phyloP scores from a whole-genome alignment of 2,888 invertebrate species.

The Morinoia aosen region DNA sequence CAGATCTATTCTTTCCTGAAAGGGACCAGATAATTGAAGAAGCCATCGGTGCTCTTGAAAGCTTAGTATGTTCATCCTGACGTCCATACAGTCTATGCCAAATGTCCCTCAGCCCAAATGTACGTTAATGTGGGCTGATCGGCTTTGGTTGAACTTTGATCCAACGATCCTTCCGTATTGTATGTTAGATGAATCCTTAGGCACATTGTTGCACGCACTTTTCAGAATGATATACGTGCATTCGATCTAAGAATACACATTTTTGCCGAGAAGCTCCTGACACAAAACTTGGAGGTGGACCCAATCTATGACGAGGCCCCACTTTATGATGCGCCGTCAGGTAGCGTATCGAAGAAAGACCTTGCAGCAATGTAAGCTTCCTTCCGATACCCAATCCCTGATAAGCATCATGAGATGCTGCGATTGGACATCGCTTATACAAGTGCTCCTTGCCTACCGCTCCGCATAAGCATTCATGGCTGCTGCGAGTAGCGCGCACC shows the following conservation, averaged over 20 bases:
- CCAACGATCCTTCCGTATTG: background rate
- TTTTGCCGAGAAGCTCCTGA: background rate
- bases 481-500: background rate
- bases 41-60: background rate
- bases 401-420: constrained; percentile 3
- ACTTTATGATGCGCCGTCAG: background rate
- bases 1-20: background rate
- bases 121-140: background rate
- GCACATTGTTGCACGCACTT: background rate
- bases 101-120: background rate
- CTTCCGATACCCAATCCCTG: background rate
- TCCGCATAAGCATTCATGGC: background rate
- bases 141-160: background rate
- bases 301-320: background rate
- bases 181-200: background rate
- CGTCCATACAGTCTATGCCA: background rate
- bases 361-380: background rate
- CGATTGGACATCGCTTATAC: background rate
- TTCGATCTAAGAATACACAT: background rate
- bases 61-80: background rate
- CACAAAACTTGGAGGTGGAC: background rate
- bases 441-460: background rate
- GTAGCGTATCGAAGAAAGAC: background rate
- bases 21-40: background rate
- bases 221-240: background rate